phyloP scores from a whole-genome alignment of 2,797 vertebrate species.

The Schizopygopsis malacanthus region DNA sequence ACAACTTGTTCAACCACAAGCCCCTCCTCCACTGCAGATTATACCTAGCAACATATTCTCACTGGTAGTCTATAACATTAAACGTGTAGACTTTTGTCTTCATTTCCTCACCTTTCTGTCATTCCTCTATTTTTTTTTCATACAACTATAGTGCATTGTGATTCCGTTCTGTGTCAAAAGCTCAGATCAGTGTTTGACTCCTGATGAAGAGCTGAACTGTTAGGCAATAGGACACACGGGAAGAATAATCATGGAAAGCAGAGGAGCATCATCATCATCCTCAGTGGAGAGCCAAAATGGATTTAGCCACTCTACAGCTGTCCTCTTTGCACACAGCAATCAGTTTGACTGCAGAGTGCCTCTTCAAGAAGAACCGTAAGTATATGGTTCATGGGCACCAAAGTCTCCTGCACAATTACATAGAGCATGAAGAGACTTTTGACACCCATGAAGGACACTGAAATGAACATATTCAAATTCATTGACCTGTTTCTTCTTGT shows the following conservation, averaged over 20 bases:
- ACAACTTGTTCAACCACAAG: neutral
- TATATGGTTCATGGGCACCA: neutral
- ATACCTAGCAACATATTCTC: neutral
- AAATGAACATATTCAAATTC: neutral
- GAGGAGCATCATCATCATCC: neutral
- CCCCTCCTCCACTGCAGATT: neutral
- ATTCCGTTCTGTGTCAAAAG: constrained; percentile 2
- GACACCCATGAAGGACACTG: neutral
- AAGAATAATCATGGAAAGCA: neutral
- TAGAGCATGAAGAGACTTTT: neutral
- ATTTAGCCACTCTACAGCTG: constrained; percentile 14
- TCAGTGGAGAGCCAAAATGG: neutral
- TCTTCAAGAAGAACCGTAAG: neutral
- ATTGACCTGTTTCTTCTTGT: neutral
- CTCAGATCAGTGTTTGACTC: constrained; percentile 28
- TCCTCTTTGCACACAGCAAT: neutral
- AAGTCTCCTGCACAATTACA: neutral
- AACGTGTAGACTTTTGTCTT: neutral
- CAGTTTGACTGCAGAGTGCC: constrained; percentile 5
- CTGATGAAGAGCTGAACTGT: neutral
- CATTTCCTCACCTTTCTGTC: neutral
- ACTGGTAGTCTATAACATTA: neutral
- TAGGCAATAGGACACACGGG: constrained; percentile 10
- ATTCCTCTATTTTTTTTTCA: neutral
- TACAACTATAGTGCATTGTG: neutral